phyloP scores from a whole-genome alignment of 2,888 invertebrate species.

The Cremastobaeus sp. region DNA sequence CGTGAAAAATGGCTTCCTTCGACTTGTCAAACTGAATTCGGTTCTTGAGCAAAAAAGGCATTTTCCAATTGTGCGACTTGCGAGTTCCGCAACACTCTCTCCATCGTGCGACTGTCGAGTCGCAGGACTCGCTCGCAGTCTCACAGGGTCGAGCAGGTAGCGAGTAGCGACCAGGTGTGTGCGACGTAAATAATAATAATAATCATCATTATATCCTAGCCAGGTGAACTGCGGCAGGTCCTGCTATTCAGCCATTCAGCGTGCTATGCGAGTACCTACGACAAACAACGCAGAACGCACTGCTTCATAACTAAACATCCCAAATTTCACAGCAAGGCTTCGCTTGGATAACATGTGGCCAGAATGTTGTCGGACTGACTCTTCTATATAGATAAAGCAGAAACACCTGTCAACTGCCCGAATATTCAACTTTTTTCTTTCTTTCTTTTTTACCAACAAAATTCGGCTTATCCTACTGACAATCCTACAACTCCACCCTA shows the following conservation, averaged over 20 bases:
- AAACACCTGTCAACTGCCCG: conserved; percentile 17
- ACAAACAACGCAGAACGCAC: too few species aligned
- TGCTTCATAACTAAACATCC: too few species aligned
- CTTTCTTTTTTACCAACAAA: neutral
- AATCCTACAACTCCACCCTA: too few species aligned
- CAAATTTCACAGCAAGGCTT: conserved; percentile 55
- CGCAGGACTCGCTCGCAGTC: too few species aligned
- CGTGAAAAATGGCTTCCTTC: conserved; percentile 29
- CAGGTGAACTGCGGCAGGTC: conserved; percentile 44
- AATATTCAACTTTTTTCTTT: conserved; percentile 32
- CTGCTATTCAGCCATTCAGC: too few species aligned
- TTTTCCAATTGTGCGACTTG: conserved; percentile 6
- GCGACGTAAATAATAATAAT: conserved; percentile 63
- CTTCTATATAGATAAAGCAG: conserved; percentile 7
- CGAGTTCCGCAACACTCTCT: neutral
- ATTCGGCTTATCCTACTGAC: too few species aligned
- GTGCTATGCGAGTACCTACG: conserved; percentile 27
- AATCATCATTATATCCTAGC: too few species aligned
- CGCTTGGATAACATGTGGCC: neutral
- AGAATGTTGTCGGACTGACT: conserved; percentile 10
- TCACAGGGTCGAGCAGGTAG: conserved; percentile 66
- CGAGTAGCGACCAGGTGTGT: too few species aligned
- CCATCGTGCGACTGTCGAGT: too few species aligned
- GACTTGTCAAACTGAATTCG: neutral
- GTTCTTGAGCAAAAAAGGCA: neutral